A percentile compares a stretch with the other conserved stretches of the same genome.
Conservation (phyloP, 2,797 vertebrate genomes). For the Danionella dracula region DNA sequence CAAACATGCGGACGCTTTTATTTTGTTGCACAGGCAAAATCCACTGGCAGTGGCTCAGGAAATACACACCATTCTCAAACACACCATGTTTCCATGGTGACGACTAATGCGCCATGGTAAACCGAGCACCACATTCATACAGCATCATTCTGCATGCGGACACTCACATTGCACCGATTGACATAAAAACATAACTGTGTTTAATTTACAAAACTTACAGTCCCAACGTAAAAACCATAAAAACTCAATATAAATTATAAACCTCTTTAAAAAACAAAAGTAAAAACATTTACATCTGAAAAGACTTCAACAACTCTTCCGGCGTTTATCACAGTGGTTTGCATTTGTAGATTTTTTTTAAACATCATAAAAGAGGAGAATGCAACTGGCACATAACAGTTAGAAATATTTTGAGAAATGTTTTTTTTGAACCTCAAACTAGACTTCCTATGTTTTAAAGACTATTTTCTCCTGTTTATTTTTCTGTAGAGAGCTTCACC, state of each 20-base stretch:
- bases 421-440: constrained; percentile 58
- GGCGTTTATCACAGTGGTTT: constrained; percentile 95
- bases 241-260: constrained; percentile 55
- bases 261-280: constrained; percentile 65
- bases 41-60: constrained; percentile 60
- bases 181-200: constrained; percentile 74
- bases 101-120: constrained; percentile 62
- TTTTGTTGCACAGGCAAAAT: constrained; percentile 84
- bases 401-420: constrained; percentile 50
- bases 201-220: constrained; percentile 78
- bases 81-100: constrained; percentile 68
- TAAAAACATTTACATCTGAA: constrained; percentile 48
- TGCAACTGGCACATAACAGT: constrained; percentile 52
- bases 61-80: constrained; percentile 78
- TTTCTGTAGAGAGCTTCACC: constrained; percentile 64
- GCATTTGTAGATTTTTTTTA: constrained; percentile 69
- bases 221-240: constrained; percentile 66
- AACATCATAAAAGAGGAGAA: constrained; percentile 61
- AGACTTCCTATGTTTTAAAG: neutral
- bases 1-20: constrained; percentile 73
- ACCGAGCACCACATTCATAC: constrained; percentile 62
- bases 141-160: constrained; percentile 85
- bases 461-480: neutral
- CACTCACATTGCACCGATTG: constrained; percentile 82
- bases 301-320: constrained; percentile 64